Base-by-base conservation (phyloP, 2,888 invertebrate species). In the Drosophila cognata region DNA sequence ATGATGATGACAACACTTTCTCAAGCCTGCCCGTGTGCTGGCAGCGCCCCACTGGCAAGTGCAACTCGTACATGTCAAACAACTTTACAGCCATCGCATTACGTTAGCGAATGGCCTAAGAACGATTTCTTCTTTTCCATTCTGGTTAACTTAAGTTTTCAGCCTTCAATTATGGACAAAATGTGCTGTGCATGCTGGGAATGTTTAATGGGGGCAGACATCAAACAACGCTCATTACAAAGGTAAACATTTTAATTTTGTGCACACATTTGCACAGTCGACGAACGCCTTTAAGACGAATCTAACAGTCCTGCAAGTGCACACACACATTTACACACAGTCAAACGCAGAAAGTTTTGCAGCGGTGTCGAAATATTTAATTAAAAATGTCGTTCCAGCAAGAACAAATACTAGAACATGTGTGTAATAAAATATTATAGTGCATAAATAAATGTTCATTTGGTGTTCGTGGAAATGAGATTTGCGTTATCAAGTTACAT, bases 401-500 rank as follows among this genome's bases (percentile, higher is more conserved):
- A 28, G 50, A 38, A n/a, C 43, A 62, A 53, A 74, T 59, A 50
- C 31, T 48, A 33, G 21, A 66, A 31, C 7, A 7, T 13, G 18
- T 18, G 1, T 10, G 5, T 35, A 38, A 61, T 57, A 18, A 7
- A 51, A 51, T 18, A 52, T 56, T 25, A 36, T 48, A 50, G 46
- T 29, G 21, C 16, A 43, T 53, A 41, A 52, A 52, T 53, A 62
- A 29, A 35, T 59, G 36, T 13, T 31, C 5, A 28, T 7, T 16
- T 48, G 5, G 1, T 21, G 28, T n/a, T 7, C 51, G 84, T 73
- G 77, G 71, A 82, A 81, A 74, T 71, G 77, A 81, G 74, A 76
- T 87, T 84, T 87, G 46, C 57, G 79, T 70, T 81, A 84, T 89
- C 84, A 87, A 84, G 82, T 79, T 81, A 55, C 76, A 73, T 73